Percentiles rank a stretch among this genome's conserved stretches.
phyloP scores from a whole-genome alignment of 2,888 invertebrate species.

The Torymus aiolomorphi region DNA sequence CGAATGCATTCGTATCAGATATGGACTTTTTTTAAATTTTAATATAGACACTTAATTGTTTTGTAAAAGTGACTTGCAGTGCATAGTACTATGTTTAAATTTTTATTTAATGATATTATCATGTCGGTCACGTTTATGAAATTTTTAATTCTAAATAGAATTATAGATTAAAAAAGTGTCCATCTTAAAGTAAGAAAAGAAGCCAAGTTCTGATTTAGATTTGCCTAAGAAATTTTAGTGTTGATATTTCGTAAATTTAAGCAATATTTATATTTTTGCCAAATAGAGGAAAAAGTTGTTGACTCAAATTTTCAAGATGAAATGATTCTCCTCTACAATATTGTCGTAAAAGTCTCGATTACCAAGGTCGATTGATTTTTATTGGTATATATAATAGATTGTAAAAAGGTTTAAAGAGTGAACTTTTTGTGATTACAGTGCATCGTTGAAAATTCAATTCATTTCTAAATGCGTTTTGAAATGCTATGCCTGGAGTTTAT shows the following conservation, averaged over 20 bases:
- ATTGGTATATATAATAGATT: conserved; percentile 50
- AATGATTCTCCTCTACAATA: conserved; percentile 35
- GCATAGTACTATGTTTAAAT: conserved; percentile 11
- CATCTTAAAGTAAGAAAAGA: background rate
- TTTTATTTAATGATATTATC: conserved; percentile 15
- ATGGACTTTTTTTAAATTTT: conserved; percentile 24
- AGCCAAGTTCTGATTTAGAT: conserved; percentile 47
- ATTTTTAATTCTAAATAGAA: conserved; percentile 27
- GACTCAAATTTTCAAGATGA: conserved; percentile 24
- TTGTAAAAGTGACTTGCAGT: conserved; percentile 3
- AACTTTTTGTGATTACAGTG: conserved; percentile 47
- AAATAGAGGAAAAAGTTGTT: conserved; percentile 27
- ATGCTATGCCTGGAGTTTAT: conserved; percentile 46
- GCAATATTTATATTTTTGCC: conserved; percentile 57
- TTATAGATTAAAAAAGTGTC: no score
- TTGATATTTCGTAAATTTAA: conserved; percentile 49
- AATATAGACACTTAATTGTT: conserved; percentile 29
- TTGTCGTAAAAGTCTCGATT: conserved; percentile 59
- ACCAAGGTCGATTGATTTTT: conserved; percentile 59
- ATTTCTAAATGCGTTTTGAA: conserved; percentile 49
- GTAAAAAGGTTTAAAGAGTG: conserved; percentile 41
- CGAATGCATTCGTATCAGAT: conserved; percentile 14
- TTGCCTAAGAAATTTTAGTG: conserved; percentile 44
- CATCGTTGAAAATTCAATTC: conserved; percentile 52
- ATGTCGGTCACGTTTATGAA: conserved; percentile 25